Percentiles rank a stretch among this genome's conserved stretches.
Conservation (phyloP, 2,888 invertebrate genomes). For the Homarus gammarus region DNA sequence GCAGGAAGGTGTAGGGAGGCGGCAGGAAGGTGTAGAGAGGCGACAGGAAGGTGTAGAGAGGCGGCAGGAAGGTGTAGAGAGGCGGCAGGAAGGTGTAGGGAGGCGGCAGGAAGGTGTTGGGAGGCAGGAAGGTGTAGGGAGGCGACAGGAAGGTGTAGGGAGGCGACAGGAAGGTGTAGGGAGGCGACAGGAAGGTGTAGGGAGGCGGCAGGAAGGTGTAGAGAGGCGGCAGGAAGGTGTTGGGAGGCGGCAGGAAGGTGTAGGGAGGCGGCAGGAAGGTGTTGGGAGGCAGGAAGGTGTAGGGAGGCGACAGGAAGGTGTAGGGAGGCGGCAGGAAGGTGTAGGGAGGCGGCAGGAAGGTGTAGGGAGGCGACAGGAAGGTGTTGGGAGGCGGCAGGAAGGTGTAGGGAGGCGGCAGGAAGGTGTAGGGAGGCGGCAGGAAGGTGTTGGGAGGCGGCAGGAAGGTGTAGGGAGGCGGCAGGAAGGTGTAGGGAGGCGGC, state of each 20-base stretch:
- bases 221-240: no score
- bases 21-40: background rate
- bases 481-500: background rate
- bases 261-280: background rate
- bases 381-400: background rate
- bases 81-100: background rate
- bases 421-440: no score
- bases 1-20: background rate
- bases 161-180: background rate
- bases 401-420: background rate
- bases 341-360: background rate
- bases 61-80: background rate
- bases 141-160: background rate
- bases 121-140: no score
- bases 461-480: background rate
- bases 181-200: background rate
- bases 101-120: no score
- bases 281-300: background rate
- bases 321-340: background rate
- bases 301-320: background rate
- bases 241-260: background rate
- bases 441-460: background rate
- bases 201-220: background rate
- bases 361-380: background rate
- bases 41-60: background rate